Percentiles rank a stretch among this genome's conserved stretches.
Evolutionary conservation across 1,140 invertebrate genomes (phyloP).

Genomic region (Panulirus ornatus): DNA sequence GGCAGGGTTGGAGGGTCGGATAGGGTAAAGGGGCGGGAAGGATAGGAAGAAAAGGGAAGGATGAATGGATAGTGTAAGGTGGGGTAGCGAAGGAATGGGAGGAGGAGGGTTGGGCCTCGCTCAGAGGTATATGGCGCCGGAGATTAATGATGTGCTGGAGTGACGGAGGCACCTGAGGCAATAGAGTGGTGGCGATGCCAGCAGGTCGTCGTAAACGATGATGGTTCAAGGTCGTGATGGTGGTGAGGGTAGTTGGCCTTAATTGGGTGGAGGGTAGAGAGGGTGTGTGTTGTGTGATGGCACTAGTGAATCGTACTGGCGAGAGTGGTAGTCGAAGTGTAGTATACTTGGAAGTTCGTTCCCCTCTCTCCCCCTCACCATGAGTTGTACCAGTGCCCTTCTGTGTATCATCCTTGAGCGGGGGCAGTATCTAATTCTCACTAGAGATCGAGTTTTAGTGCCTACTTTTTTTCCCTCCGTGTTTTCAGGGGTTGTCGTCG

Average conservation of each 20-base stretch:
- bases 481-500: slow-evolving; percentile 38
- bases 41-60: not conserved
- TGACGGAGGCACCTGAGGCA: not conserved
- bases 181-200: not conserved
- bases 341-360: too few relatives aligned
- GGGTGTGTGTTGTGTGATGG: too few relatives aligned
- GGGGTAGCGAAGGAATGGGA: not conserved
- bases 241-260: not conserved
- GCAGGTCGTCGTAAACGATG: too few relatives aligned
- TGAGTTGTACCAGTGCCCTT: too few relatives aligned
- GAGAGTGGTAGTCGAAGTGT: not conserved
- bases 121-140: slow-evolving; percentile 28
- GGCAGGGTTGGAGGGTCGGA: not conserved
- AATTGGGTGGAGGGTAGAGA: not conserved
- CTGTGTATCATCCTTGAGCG: slow-evolving; percentile 33
- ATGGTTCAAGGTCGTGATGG: too few relatives aligned
- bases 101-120: slow-evolving; percentile 1
- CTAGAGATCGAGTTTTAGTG: slow-evolving; percentile 45
- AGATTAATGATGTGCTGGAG: slow-evolving; percentile 29
- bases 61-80: slow-evolving; percentile 6
- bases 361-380: slow-evolving; percentile 1
- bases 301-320: not conserved
- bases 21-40: not conserved
- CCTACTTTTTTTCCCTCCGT: slow-evolving; percentile 42
- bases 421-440: slow-evolving; percentile 10